Percentiles rank a stretch among this genome's conserved stretches.
phyloP scores from a whole-genome alignment of 2,888 invertebrate genomes.

The Sabellastarte sp. region DNA sequence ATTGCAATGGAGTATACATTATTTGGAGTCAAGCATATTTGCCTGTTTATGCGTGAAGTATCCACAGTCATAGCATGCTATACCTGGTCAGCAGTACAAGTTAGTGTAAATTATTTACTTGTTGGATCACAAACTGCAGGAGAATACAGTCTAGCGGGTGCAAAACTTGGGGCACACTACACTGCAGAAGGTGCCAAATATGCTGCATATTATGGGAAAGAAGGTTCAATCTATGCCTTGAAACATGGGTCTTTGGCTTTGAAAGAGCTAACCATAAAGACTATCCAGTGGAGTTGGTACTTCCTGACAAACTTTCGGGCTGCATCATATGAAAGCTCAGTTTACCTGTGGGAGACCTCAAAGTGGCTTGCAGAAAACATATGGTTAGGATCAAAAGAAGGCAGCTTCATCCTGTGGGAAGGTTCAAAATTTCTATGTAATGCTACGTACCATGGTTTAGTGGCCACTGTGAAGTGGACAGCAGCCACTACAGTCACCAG shows the following conservation, averaged over 20 bases:
- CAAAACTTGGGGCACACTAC: conserved; percentile 9
- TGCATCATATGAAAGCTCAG: conserved; percentile 13
- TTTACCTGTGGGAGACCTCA: conserved; percentile 8
- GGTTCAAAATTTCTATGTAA: conserved; percentile 12
- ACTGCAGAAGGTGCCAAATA: conserved; percentile 11
- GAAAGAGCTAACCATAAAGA: conserved; percentile 16
- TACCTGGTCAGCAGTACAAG: too few species aligned
- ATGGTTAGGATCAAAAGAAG: conserved; percentile 3
- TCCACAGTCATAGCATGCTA: background rate
- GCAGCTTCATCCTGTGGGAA: conserved; percentile 19
- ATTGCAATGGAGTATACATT: conserved; percentile 9
- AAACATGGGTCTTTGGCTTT: conserved; percentile 18
- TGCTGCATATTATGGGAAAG: conserved; percentile 14
- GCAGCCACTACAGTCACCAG: background rate
- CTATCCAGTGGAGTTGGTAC: conserved; percentile 7
- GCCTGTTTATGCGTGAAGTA: background rate
- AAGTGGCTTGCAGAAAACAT: background rate
- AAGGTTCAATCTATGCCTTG: conserved; percentile 7
- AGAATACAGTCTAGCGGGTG: conserved; percentile 4
- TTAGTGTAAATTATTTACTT: too few species aligned
- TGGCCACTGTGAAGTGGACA: background rate
- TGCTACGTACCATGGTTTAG: conserved; percentile 11
- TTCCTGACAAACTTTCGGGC: conserved; percentile 19
- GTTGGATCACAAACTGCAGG: conserved; percentile 2
- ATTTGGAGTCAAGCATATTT: too few species aligned